A percentile compares a stretch with the other conserved stretches of the same genome.
phyloP scores from a whole-genome alignment of 2,797 vertebrate species.

The Myotis myotis region DNA sequence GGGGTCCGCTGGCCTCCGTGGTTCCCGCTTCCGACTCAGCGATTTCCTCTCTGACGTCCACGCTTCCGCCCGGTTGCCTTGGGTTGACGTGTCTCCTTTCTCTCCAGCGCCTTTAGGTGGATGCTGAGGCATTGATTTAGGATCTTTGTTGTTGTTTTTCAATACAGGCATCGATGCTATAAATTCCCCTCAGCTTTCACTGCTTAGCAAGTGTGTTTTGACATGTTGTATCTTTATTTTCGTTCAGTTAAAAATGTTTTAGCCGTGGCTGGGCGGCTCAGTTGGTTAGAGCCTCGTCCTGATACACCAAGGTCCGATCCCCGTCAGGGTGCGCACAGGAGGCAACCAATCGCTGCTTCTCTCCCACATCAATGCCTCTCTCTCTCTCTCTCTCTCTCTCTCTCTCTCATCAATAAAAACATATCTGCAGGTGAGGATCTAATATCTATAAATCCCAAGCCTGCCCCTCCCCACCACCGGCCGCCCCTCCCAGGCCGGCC shows the following conservation, averaged over 20 bases:
- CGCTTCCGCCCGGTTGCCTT: background rate
- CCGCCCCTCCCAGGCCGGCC: fast-evolving
- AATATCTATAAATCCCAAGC: too few species aligned
- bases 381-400: too few species aligned
- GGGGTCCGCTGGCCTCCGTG: background rate
- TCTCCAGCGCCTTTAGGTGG: too few species aligned
- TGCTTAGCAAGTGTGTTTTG: background rate
- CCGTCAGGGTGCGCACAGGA: too few species aligned
- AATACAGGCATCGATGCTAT: fast-evolving
- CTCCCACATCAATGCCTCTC: too few species aligned
- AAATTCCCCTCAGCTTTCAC: fast-evolving
- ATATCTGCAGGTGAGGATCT: too few species aligned
- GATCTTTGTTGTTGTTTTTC: background rate
- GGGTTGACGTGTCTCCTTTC: background rate
- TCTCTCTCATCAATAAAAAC: too few species aligned
- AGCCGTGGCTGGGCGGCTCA: too few species aligned
- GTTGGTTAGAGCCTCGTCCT: too few species aligned
- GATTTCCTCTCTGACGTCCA: background rate
- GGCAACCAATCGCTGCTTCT: too few species aligned
- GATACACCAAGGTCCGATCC: too few species aligned
- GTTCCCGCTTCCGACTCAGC: background rate
- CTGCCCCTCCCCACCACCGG: too few species aligned
- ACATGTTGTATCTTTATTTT: background rate
- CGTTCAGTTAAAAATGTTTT: background rate
- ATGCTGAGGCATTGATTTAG: background rate